Conservation (phyloP, 2,888 invertebrate genomes). For the Tinea pellionella region DNA sequence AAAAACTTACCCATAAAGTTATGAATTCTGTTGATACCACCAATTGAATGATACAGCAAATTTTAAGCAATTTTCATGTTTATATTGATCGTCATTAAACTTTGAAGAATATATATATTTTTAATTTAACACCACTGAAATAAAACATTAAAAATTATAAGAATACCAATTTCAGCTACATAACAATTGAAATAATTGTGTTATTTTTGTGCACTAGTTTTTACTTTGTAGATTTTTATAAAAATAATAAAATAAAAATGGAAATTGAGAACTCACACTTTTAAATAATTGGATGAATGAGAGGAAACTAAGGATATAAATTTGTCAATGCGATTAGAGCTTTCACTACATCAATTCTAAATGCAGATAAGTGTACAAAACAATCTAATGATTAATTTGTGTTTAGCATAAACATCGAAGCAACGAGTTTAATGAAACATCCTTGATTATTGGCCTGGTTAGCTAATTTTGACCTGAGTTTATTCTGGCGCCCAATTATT, state of each 20-base stretch:
- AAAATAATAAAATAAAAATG: not conserved
- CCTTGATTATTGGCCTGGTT: constrained; percentile 9
- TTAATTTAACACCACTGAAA: not conserved
- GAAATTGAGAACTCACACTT: not conserved
- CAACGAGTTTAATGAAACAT: not conserved
- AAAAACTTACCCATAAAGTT: not conserved
- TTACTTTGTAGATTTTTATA: not conserved
- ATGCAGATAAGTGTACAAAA: constrained; percentile 7
- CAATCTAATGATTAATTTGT: constrained; percentile 22
- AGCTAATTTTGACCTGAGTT: not conserved
- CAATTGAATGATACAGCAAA: not conserved
- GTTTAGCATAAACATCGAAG: constrained; percentile 20
- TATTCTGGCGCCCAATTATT: not conserved
- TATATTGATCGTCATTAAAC: not conserved
- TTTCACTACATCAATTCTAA: constrained; percentile 18
- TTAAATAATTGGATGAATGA: not conserved
- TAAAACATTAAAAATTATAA: not conserved
- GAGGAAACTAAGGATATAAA: constrained; percentile 1
- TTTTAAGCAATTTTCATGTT: not conserved
- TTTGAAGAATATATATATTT: not conserved
- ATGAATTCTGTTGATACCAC: not conserved
- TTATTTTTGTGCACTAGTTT: not conserved
- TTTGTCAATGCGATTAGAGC: constrained; percentile 10
- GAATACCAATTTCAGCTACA: not conserved
- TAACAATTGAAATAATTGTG: not conserved